Percentiles rank a stretch among this genome's conserved stretches.
Conservation (phyloP, 2,797 vertebrate species). For the Sebastes umbrosus region DNA sequence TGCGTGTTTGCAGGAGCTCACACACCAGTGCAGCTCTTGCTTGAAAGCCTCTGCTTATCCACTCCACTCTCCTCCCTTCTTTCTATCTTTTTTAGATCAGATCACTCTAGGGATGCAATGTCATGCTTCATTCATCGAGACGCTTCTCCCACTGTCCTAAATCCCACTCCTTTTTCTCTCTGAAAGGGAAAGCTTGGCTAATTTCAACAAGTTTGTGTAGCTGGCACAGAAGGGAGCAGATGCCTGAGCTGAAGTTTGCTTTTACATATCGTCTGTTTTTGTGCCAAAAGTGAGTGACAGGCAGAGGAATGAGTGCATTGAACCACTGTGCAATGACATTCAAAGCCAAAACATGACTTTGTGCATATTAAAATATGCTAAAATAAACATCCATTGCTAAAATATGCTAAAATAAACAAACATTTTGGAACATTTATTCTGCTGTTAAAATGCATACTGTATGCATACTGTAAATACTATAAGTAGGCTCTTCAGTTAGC, state of each 20-base stretch:
- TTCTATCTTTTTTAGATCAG: constrained; percentile 65
- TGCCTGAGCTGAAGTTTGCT: constrained; percentile 19
- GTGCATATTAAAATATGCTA: background rate
- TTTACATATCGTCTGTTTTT: constrained; percentile 31
- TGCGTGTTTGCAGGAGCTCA: constrained; percentile 55
- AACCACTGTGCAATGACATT: background rate
- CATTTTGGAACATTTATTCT: background rate
- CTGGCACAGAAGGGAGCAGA: constrained; percentile 26
- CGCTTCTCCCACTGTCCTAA: constrained; percentile 58
- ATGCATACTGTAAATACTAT: background rate
- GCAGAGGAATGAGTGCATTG: background rate
- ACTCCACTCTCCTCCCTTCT: constrained; percentile 58
- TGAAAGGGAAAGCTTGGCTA: constrained; percentile 37
- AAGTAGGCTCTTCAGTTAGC: background rate
- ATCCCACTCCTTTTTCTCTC: constrained; percentile 30
- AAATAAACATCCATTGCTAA: background rate
- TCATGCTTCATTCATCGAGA: constrained; percentile 73
- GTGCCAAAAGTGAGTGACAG: constrained; percentile 17
- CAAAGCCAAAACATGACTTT: background rate
- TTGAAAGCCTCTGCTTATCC: constrained; percentile 73
- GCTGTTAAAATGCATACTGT: background rate
- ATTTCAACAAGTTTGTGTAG: constrained; percentile 52
- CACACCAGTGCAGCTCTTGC: constrained; percentile 51
- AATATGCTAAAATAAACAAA: background rate
- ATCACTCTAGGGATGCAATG: constrained; percentile 65